Conservation (phyloP, 2,113 vertebrate genomes). For the Aptenodytes patagonicus region DNA sequence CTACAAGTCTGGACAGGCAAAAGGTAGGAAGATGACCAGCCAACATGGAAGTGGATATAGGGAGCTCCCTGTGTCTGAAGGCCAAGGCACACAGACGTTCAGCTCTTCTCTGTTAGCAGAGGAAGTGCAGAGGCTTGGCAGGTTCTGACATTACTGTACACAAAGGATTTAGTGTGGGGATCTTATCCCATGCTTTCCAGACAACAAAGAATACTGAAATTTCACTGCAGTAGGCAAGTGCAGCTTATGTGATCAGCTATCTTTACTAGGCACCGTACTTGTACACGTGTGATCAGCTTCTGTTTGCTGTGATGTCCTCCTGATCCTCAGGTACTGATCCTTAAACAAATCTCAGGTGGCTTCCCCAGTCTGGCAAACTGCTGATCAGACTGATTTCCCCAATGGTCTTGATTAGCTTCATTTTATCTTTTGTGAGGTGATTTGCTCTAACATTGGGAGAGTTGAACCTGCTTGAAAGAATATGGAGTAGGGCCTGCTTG, state of each 20-base stretch:
- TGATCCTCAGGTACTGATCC: background rate
- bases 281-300: background rate
- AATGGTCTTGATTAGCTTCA: background rate
- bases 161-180: background rate
- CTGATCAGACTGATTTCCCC: background rate
- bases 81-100: background rate
- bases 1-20: background rate
- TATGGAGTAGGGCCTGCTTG: background rate
- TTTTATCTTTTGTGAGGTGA: background rate
- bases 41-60: background rate
- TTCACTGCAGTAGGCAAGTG: background rate
- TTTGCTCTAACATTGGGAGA: background rate
- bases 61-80: background rate
- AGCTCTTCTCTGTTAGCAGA: background rate
- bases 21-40: background rate
- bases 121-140: background rate
- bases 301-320: background rate
- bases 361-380: background rate
- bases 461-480: background rate
- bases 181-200: background rate
- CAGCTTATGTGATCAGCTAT: background rate
- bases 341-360: background rate
- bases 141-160: background rate
- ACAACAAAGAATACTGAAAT: background rate
- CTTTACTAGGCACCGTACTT: background rate